These are phyloP conservation scores for Yponomeuta plumbellus DNA, from an alignment of 2,888 invertebrate species.

Conservation along the genomic window DNA sequence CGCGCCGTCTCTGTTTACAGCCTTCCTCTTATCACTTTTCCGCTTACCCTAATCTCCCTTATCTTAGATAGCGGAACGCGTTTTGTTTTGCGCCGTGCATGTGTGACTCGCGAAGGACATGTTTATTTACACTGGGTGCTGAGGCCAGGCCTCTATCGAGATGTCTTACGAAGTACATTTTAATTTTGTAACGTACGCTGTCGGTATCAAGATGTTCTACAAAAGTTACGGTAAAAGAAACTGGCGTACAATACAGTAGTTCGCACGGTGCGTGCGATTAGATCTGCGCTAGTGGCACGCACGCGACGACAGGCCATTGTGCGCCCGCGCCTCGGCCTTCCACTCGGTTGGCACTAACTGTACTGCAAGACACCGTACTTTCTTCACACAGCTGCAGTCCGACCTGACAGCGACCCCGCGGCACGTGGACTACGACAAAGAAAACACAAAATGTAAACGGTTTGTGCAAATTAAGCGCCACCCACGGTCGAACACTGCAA, in stretches of 20 bases:
- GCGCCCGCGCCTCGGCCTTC: slow-evolving; percentile 14
- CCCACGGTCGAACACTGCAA: slow-evolving; percentile 14
- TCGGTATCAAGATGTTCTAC: slow-evolving; percentile 21
- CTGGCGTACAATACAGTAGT: slow-evolving; percentile 15
- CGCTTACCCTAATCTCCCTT: slow-evolving; percentile 17
- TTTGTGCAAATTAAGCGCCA: slow-evolving; percentile 14
- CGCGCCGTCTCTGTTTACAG: slow-evolving; percentile 5
- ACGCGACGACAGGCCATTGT: slow-evolving; percentile 24
- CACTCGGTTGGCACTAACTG: slow-evolving; percentile 12
- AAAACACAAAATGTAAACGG: slow-evolving; percentile 5
- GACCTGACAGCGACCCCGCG: neutral
- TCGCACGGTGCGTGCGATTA: slow-evolving; percentile 26
- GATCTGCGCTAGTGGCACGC: slow-evolving; percentile 17
- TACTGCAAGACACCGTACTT: slow-evolving; percentile 14
- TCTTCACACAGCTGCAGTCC: slow-evolving; percentile 6
- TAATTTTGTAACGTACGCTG: no score
- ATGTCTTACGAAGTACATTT: neutral
- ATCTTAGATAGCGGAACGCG: slow-evolving; percentile 10
- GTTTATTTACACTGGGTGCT: neutral
- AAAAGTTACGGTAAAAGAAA: slow-evolving; percentile 14
- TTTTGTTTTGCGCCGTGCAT: neutral
- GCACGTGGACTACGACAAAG: neutral
- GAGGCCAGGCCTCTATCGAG: neutral
- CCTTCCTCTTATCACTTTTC: slow-evolving; percentile 18
- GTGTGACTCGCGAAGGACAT: neutral